These are phyloP conservation scores for Leptopilina myrica DNA, from an alignment of 2,888 invertebrate species.

Conservation along the genomic window DNA sequence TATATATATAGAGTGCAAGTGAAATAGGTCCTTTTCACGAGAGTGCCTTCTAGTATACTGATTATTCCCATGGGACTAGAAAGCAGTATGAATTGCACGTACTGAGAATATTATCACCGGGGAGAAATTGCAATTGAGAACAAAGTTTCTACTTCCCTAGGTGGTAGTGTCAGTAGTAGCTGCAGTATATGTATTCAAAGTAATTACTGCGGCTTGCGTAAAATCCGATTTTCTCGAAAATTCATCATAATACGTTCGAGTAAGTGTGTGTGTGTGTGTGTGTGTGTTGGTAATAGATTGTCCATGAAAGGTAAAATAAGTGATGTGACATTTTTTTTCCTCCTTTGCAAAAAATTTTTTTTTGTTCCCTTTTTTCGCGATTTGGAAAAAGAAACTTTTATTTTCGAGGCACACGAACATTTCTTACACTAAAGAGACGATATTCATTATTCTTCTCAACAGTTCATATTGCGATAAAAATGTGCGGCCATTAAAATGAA, in stretches of 20 bases:
- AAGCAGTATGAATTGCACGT: conserved; percentile 20
- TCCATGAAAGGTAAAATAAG: not conserved
- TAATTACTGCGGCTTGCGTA: conserved; percentile 28
- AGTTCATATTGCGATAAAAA: not conserved
- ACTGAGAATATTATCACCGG: conserved; percentile 17
- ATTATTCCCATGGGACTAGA: conserved; percentile 18
- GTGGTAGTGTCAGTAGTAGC: too few relatives aligned
- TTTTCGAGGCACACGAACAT: not conserved
- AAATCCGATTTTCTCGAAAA: conserved; percentile 24
- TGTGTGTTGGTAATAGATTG: not conserved
- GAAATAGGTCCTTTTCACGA: conserved; percentile 3
- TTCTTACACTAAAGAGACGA: not conserved
- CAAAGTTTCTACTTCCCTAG: conserved; percentile 10
- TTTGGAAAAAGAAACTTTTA: not conserved
- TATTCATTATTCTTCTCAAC: conserved; percentile 1
- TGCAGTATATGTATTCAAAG: not conserved
- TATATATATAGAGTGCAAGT: not conserved
- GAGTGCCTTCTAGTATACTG: conserved; percentile 15
- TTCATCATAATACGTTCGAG: not conserved
- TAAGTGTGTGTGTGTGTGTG: not conserved
- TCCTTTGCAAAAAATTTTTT: not conserved
- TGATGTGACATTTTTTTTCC: not conserved
- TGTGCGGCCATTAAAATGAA: conserved; percentile 7
- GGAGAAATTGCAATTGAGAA: conserved; percentile 14
- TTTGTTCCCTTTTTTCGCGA: not conserved